phyloP scores from a whole-genome alignment of 2,888 invertebrate species.

The Alitta virens region DNA sequence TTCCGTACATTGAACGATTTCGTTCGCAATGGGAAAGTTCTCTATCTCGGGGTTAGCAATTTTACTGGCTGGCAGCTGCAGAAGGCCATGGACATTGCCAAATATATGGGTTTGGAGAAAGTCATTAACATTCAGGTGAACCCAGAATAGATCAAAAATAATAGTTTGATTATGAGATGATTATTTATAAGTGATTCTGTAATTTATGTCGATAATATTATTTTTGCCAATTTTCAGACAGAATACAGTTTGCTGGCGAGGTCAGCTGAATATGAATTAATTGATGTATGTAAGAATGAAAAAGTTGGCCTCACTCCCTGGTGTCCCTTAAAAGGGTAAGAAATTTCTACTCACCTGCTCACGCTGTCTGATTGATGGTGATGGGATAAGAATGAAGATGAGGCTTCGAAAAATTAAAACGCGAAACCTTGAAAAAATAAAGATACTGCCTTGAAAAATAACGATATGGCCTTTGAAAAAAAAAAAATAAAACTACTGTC shows the following conservation, averaged over 20 bases:
- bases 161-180: too few relatives aligned
- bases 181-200: too few relatives aligned
- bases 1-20: constrained; percentile 21
- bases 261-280: constrained; percentile 40
- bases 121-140: constrained; percentile 10
- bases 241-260: constrained; percentile 25
- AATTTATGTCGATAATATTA: too few relatives aligned
- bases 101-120: constrained; percentile 19
- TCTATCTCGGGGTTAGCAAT: constrained; percentile 25
- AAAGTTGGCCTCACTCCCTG: constrained; percentile 44
- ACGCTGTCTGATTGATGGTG: too few relatives aligned
- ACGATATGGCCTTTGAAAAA: not conserved
- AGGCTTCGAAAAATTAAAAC: too few relatives aligned
- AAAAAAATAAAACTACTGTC: not conserved
- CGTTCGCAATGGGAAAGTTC: constrained; percentile 19
- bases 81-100: constrained; percentile 19
- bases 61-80: constrained; percentile 24
- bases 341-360: too few relatives aligned
- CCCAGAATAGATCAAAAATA: too few relatives aligned
- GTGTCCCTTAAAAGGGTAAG: constrained; percentile 40
- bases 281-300: constrained; percentile 42
- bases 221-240: too few relatives aligned
- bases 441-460: not conserved
- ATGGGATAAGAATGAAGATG: too few relatives aligned
- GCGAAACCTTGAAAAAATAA: too few relatives aligned